These are phyloP conservation scores for Rhinoraja longicauda DNA, from an alignment of 2,797 vertebrate genomes.

Conservation along the genomic window DNA sequence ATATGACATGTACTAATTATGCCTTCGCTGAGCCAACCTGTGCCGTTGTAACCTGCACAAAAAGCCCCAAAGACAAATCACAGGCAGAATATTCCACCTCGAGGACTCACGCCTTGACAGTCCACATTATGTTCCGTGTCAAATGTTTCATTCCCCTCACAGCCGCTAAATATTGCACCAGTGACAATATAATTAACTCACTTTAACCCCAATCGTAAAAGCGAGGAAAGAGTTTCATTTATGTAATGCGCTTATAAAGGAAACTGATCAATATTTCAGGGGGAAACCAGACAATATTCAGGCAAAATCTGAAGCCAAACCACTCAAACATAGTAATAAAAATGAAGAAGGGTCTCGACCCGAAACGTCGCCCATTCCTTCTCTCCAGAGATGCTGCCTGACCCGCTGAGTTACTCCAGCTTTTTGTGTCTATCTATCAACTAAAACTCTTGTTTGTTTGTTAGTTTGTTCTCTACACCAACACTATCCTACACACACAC, in stretches of 20 bases:
- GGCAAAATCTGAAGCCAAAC: neutral
- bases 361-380: too few relatives aligned
- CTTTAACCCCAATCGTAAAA: neutral
- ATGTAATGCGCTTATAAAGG: neutral
- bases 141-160: neutral
- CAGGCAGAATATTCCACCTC: neutral
- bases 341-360: too few relatives aligned
- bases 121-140: neutral
- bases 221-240: neutral
- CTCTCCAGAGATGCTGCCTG: too few relatives aligned
- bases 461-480: too few relatives aligned
- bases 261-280: neutral
- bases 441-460: too few relatives aligned
- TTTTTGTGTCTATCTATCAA: too few relatives aligned
- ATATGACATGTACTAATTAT: constrained; percentile 26
- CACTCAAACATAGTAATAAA: neutral
- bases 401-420: too few relatives aligned
- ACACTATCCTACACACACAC: too few relatives aligned
- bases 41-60: neutral
- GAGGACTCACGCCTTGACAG: neutral
- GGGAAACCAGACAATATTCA: neutral
- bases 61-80: neutral
- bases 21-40: neutral
- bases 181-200: neutral
- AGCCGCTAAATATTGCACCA: neutral